phyloP scores from a whole-genome alignment of 2,797 vertebrate genomes.

The Pangasius macronema region DNA sequence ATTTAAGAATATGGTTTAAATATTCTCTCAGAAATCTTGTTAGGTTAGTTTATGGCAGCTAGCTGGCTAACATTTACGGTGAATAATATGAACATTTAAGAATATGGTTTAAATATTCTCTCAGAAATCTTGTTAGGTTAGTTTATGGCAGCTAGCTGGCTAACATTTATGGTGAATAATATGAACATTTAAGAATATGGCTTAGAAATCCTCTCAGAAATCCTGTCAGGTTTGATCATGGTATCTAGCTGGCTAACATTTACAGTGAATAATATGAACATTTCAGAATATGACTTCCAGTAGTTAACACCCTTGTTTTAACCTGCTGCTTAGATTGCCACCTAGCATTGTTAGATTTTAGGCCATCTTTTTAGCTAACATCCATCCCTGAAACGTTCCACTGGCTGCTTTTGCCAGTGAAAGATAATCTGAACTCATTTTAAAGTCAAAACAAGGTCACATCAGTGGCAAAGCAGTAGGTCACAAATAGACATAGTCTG shows the following conservation, averaged over 20 bases:
- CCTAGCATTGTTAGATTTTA: not conserved
- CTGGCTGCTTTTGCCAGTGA: not conserved
- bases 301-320: not conserved
- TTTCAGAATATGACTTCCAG: not conserved
- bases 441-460: constrained; percentile 8
- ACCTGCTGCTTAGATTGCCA: no score
- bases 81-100: not conserved
- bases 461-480: not conserved
- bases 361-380: not conserved
- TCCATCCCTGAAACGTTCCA: not conserved
- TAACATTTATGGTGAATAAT: not conserved
- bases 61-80: not conserved
- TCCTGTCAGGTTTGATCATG: not conserved
- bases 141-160: not conserved
- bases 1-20: not conserved
- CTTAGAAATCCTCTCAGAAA: not conserved
- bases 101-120: not conserved
- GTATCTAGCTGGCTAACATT: not conserved
- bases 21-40: not conserved
- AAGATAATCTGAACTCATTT: constrained; percentile 3
- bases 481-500: not conserved
- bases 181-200: not conserved
- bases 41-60: not conserved
- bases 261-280: not conserved
- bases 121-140: not conserved